Conservation (phyloP, 2,888 invertebrate species). For the Lithophane socia region DNA sequence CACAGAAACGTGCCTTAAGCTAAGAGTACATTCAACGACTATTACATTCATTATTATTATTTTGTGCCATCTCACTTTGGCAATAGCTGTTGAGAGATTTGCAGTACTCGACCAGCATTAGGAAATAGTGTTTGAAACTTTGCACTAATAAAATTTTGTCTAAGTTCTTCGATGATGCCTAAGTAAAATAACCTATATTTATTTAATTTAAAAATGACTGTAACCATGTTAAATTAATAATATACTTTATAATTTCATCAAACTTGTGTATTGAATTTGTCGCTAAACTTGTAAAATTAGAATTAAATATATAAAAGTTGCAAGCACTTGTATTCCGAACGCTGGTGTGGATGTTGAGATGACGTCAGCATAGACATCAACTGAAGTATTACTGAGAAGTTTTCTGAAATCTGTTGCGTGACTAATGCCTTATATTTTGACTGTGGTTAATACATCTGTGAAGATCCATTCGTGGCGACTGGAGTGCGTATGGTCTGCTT, state of each 20-base stretch:
- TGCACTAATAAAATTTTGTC: not conserved
- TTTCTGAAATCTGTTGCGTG: constrained; percentile 55
- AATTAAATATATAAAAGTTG: not conserved
- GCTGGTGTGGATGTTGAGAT: constrained; percentile 20
- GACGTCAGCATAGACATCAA: constrained; percentile 24
- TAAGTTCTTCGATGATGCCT: not conserved
- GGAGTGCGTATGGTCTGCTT: not conserved
- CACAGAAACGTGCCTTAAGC: constrained; percentile 82
- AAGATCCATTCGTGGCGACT: constrained; percentile 13
- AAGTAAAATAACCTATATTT: not conserved
- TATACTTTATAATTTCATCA: not conserved
- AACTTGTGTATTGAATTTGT: not conserved
- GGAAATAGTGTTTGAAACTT: constrained; percentile 23
- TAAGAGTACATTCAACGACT: constrained; percentile 80
- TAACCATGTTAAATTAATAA: not conserved
- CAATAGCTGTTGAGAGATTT: constrained; percentile 38
- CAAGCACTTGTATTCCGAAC: constrained; percentile 41
- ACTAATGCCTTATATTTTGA: constrained; percentile 20
- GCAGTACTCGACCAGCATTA: constrained; percentile 39
- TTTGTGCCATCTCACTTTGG: constrained; percentile 81
- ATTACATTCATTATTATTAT: constrained; percentile 67
- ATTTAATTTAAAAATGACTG: not conserved
- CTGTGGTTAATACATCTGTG: constrained; percentile 19
- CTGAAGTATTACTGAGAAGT: constrained; percentile 17
- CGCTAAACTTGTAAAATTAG: not conserved